Conservation (phyloP, 2,797 vertebrate genomes). For the Peromyscus nudipes region DNA sequence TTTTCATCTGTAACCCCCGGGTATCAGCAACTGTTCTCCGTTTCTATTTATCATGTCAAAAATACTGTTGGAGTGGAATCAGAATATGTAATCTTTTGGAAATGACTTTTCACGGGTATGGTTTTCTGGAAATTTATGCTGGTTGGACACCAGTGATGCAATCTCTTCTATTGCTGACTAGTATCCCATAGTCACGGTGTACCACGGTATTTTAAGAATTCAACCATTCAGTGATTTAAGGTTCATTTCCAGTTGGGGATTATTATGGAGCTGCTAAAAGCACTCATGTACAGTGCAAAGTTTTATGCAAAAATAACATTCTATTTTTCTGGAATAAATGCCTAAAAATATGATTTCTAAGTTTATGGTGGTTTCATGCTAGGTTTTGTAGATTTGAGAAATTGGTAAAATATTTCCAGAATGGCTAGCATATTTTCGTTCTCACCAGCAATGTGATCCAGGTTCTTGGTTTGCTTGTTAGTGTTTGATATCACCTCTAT, state of each 20-base stretch:
- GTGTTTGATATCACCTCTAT: neutral
- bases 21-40: neutral
- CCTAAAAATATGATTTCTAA: neutral
- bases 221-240: neutral
- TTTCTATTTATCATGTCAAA: neutral
- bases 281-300: neutral
- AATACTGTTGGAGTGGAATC: neutral
- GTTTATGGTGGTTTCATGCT: neutral
- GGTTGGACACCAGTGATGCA: neutral
- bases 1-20: neutral
- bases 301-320: neutral
- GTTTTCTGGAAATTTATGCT: neutral
- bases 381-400: neutral
- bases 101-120: neutral
- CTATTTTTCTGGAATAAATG: neutral
- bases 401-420: neutral
- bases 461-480: neutral
- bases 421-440: neutral
- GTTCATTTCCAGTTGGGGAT: neutral
- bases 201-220: neutral
- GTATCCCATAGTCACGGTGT: neutral
- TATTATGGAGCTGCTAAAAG: neutral
- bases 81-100: neutral
- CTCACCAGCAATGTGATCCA: neutral
- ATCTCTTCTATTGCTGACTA: neutral